phyloP scores from a whole-genome alignment of 2,888 invertebrate species.

The Pediacus dermestoides region DNA sequence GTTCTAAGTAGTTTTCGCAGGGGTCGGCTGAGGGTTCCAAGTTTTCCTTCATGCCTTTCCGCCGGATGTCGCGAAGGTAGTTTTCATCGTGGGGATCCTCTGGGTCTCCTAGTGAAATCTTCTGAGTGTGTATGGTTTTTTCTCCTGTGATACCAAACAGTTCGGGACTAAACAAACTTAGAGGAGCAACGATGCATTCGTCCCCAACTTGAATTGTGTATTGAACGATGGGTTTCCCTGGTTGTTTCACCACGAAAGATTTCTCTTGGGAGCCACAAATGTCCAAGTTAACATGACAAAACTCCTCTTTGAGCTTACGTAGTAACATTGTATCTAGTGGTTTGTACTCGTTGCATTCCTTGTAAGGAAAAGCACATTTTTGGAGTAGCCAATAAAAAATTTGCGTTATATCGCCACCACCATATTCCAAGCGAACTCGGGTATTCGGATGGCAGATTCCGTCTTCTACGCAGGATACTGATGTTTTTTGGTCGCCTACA shows the following conservation, averaged over 20 bases:
- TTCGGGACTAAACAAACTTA: conserved; percentile 85
- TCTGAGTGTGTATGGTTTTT: conserved; percentile 71
- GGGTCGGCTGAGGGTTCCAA: conserved; percentile 51
- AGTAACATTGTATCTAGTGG: conserved; percentile 76
- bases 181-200: conserved; percentile 87
- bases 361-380: conserved; percentile 88
- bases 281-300: conserved; percentile 88
- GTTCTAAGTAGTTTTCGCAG: conserved; percentile 53
- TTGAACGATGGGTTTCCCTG: conserved; percentile 63
- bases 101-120: conserved; percentile 69
- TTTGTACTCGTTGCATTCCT: conserved; percentile 69
- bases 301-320: conserved; percentile 81
- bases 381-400: conserved; percentile 84
- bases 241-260: conserved; percentile 70
- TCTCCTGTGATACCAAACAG: conserved; percentile 79
- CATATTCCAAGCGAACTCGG: conserved; percentile 79
- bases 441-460: conserved; percentile 89
- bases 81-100: conserved; percentile 94
- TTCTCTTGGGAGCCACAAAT: conserved; percentile 86
- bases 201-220: conserved; percentile 81
- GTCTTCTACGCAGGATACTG: conserved; percentile 94
- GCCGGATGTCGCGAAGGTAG: conserved; percentile 82
- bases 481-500: conserved; percentile 93
- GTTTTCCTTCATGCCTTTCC: conserved; percentile 57
- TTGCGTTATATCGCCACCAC: conserved; percentile 88